A percentile compares a stretch with the other conserved stretches of the same genome.
Evolutionary conservation across 1,140 invertebrate genomes (phyloP).

Genomic region (Lamellibrachia luymesi): DNA sequence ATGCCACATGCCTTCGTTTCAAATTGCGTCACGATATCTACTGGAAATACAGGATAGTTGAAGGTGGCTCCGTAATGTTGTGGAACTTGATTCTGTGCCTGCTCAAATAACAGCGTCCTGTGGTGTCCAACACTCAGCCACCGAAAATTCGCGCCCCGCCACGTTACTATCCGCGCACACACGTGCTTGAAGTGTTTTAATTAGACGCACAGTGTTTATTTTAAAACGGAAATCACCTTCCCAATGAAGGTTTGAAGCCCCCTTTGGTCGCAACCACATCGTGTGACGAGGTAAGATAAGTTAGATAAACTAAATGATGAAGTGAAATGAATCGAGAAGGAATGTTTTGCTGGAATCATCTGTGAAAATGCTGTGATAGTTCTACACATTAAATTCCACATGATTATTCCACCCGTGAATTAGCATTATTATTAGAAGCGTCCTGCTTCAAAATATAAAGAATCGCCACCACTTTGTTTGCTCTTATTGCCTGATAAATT

Average conservation of each 20-base stretch:
- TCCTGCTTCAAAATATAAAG: not conserved
- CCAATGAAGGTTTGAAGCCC: not conserved
- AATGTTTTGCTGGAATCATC: not conserved
- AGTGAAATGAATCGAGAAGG: not conserved
- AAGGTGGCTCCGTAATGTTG: not conserved
- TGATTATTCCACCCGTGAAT: not conserved
- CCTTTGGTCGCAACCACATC: not conserved
- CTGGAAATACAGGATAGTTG: conserved; percentile 3
- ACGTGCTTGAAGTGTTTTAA: not conserved
- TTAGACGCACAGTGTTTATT: not conserved
- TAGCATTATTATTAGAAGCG: not conserved
- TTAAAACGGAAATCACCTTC: not conserved
- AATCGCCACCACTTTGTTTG: not conserved
- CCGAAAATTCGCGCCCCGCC: not conserved
- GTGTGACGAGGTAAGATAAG: not conserved
- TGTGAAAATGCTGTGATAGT: not conserved
- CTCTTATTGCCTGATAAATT: not conserved
- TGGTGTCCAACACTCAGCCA: not conserved
- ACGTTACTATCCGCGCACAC: not conserved
- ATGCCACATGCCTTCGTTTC: not conserved
- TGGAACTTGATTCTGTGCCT: not conserved
- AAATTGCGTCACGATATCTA: not conserved
- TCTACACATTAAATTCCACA: not conserved
- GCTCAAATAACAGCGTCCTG: not conserved
- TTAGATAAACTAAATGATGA: not conserved